Conservation (phyloP, 2,888 invertebrate genomes). For the Carterocephalus palaemon region DNA sequence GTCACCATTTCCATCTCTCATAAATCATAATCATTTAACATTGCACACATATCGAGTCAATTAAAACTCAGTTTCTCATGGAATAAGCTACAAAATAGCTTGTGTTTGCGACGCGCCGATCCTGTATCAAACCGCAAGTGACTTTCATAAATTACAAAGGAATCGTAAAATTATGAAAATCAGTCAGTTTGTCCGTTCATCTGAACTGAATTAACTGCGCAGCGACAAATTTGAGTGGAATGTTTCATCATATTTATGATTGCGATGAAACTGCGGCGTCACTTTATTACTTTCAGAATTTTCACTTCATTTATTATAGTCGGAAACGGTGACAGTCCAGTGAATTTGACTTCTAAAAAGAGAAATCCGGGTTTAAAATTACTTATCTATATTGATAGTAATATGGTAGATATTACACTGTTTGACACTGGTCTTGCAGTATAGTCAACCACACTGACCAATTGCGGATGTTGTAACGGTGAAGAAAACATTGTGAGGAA, state of each 20-base stretch:
- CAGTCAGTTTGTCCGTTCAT: constrained; percentile 41
- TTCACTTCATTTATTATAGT: no score
- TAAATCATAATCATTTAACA: no score
- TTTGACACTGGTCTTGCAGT: no score
- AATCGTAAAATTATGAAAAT: constrained; percentile 47
- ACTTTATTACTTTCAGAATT: constrained; percentile 7
- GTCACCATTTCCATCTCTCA: no score
- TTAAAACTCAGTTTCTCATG: background rate
- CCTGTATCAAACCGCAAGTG: background rate
- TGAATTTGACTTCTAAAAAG: constrained; percentile 3
- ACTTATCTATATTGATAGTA: background rate
- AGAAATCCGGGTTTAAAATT: background rate
- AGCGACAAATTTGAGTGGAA: constrained; percentile 61
- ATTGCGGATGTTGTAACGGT: no score
- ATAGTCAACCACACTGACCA: no score
- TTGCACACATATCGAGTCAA: no score
- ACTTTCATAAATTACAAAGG: constrained; percentile 33
- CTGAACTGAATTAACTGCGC: constrained; percentile 46
- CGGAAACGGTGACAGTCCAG: no score
- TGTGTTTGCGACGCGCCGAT: background rate
- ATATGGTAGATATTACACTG: no score
- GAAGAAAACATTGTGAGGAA: no score
- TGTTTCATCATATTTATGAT: constrained; percentile 54
- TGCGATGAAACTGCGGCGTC: constrained; percentile 39
- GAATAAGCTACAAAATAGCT: background rate